These are phyloP conservation scores for Fundulus diaphanus DNA, from an alignment of 2,797 vertebrate species.

Conservation along the genomic window DNA sequence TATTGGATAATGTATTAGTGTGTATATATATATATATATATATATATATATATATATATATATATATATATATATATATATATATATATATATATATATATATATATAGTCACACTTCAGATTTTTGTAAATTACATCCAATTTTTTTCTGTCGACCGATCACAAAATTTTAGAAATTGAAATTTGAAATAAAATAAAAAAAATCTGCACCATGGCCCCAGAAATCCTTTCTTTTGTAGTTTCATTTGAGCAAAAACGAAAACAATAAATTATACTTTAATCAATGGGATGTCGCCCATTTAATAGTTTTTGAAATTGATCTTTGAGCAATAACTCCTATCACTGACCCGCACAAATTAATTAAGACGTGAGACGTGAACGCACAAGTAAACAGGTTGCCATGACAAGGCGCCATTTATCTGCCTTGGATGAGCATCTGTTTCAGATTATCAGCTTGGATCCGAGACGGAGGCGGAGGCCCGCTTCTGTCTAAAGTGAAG, in stretches of 20 bases:
- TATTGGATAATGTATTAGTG: neutral
- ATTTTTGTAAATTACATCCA: neutral
- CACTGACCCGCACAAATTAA: neutral
- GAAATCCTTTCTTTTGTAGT: neutral
- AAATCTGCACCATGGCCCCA: neutral
- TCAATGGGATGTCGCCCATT: neutral
- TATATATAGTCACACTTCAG: neutral
- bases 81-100: neutral
- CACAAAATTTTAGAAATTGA: conserved; percentile 8
- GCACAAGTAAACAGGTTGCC: conserved; percentile 36
- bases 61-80: neutral
- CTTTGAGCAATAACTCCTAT: neutral
- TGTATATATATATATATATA: neutral
- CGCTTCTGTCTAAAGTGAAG: conserved; percentile 39
- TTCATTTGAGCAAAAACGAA: neutral
- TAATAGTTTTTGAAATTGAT: neutral
- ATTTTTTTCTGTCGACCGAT: neutral
- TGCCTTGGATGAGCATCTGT: conserved; percentile 40
- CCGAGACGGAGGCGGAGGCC: conserved; percentile 44
- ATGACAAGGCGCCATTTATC: conserved; percentile 43
- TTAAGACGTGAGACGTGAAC: conserved; percentile 19
- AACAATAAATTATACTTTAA: neutral
- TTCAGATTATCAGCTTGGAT: conserved; percentile 52
- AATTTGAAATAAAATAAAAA: neutral
- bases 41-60: neutral